Base-by-base conservation (phyloP, 37 sponge, comb jelly and placozoan species). In the Crambe crambe region DNA sequence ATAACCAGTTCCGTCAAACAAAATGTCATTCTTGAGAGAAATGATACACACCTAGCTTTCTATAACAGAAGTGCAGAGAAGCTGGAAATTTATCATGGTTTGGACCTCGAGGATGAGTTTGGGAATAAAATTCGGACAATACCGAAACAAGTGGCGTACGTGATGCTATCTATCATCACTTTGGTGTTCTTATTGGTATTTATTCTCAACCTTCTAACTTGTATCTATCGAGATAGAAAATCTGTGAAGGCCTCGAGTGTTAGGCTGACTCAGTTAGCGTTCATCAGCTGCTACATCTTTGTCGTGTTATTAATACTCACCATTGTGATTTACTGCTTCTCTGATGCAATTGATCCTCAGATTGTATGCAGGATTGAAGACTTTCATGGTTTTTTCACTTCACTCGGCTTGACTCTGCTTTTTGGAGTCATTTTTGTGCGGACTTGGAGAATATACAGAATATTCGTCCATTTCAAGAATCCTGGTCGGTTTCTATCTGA, bases 401-500 rank as follows among this genome's bases (percentile, higher is more conserved):
- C 39, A 51, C 12, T 79, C 9, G 79, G 56, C 18, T 29, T 51
- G 0, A 79, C 68, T 22, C 56, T 67, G 26, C 40, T 79, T 2
- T 44, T 79, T 68, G 68, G 74, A 34, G 29, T 74, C 0, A 9
- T 74, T 26, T 41, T 17, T 22, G 54, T 61, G 34, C 72, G 35
- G 23, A 73, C 74, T 0, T 82, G 83, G 83, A 82, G 83, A 37
- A 32, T 82, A 0, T 82, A 82, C 42, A 59, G 74, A 29, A 82
- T 82, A 59, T 82, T 82, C 42, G 51, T 74, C 26, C 75, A 82
- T 35, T 74, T 51, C 39, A 29, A 31, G 4, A 74, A 82, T 31
- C 83, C 83, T 0, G 65, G 83, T 6, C 39, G 29, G 4, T 64
- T 82, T 21, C 37, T 82, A 25, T 65, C 72, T 2, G 39, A 74